Conservation (phyloP, 1,140 invertebrate genomes). For the Patella vulgata region DNA sequence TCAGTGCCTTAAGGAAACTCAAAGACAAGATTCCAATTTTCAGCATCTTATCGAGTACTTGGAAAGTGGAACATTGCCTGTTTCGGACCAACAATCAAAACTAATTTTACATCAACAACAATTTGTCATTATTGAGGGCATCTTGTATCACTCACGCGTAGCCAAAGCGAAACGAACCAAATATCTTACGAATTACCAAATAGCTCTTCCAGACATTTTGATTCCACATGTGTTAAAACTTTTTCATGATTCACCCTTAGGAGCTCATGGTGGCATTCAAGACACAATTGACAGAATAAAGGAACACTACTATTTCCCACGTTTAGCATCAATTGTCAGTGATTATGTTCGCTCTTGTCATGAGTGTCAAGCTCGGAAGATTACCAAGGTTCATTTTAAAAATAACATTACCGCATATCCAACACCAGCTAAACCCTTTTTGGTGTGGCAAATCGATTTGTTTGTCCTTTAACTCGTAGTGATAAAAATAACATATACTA, state of each 20-base stretch:
- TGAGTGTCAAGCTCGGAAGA: constrained; percentile 18
- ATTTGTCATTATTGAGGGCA: not conserved
- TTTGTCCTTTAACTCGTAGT: constrained; percentile 20
- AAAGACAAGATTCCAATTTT: not conserved
- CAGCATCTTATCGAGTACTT: not conserved
- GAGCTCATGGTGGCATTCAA: constrained; percentile 12
- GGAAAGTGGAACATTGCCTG: not conserved
- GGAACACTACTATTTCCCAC: constrained; percentile 15
- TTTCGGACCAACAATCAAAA: constrained; percentile 5
- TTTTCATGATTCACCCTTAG: constrained; percentile 12
- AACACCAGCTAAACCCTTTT: constrained; percentile 17
- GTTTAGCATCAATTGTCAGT: not conserved
- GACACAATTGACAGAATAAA: constrained; percentile 22
- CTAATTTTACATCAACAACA: constrained; percentile 4
- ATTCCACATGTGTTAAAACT: constrained; percentile 1
- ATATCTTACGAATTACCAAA: not conserved
- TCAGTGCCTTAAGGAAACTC: too few species aligned
- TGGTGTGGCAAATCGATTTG: constrained; percentile 23
- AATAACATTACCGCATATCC: constrained; percentile 14
- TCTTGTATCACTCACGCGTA: constrained; percentile 12
- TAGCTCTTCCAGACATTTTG: constrained; percentile 12
- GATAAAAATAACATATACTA: too few species aligned
- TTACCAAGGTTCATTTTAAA: constrained; percentile 8
- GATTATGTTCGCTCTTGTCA: constrained; percentile 20
- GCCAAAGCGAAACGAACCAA: constrained; percentile 8